These are phyloP conservation scores for Dicerorhinus sumatrensis DNA, from an alignment of 2,113 vertebrate genomes.

Conservation along the genomic window DNA sequence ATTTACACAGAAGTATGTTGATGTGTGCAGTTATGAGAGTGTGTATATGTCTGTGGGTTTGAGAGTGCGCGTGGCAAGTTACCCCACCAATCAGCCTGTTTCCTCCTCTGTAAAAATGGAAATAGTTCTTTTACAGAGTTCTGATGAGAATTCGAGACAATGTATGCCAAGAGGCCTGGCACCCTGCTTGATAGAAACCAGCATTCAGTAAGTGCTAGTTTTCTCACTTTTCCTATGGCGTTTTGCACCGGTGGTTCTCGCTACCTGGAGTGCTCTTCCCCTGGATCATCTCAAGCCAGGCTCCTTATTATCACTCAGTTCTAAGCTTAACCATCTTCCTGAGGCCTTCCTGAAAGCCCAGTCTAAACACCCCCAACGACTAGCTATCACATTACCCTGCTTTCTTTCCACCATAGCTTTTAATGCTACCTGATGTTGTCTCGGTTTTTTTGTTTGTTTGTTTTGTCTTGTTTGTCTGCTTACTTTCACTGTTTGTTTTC, in stretches of 20 bases:
- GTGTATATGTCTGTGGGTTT: accelerated
- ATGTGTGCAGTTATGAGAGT: background rate
- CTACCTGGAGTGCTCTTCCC: background rate
- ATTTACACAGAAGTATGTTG: background rate
- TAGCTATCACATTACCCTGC: background rate
- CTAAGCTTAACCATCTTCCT: background rate
- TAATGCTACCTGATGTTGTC: background rate
- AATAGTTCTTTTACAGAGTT: background rate
- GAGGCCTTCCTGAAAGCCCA: background rate
- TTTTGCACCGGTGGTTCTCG: background rate
- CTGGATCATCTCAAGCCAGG: background rate
- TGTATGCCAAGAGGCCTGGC: background rate
- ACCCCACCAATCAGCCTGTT: background rate
- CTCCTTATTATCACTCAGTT: background rate
- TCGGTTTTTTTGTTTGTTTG: background rate
- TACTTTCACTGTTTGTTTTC: background rate
- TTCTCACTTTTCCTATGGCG: background rate
- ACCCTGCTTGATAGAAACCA: background rate
- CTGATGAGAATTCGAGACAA: background rate
- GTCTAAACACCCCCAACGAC: background rate
- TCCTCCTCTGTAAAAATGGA: background rate
- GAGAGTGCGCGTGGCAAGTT: background rate
- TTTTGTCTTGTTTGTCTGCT: background rate
- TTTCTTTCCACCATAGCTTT: background rate
- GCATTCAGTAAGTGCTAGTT: background rate